These are phyloP conservation scores for Autographa gamma DNA, from an alignment of 2,888 invertebrate genomes.

Conservation along the genomic window DNA sequence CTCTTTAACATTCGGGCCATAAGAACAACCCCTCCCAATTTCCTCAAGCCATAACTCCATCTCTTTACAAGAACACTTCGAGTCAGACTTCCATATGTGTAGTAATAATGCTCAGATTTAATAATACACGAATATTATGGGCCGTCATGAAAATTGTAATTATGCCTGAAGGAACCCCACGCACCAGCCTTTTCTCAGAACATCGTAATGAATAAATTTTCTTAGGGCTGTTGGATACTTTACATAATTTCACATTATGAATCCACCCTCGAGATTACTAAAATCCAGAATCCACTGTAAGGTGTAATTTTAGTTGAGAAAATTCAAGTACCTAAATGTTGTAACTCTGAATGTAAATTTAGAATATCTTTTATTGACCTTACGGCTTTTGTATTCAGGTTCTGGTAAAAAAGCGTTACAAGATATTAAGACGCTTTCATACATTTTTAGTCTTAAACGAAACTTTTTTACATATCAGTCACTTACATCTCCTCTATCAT, in stretches of 20 bases:
- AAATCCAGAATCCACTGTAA: constrained; percentile 48
- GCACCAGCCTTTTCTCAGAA: constrained; percentile 52
- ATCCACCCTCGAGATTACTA: constrained; percentile 53
- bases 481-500: not conserved
- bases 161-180: constrained; percentile 47
- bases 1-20: not conserved
- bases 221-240: constrained; percentile 58
- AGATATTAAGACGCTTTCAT: not conserved
- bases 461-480: not conserved
- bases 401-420: not conserved
- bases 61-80: constrained; percentile 25
- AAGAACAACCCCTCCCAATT: constrained; percentile 19
- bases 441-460: not conserved
- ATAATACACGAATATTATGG: constrained; percentile 54
- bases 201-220: constrained; percentile 61
- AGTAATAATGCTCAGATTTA: constrained; percentile 57
- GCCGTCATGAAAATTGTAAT: constrained; percentile 60
- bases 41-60: constrained; percentile 10
- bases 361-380: constrained; percentile 12
- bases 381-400: not conserved
- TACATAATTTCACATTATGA: constrained; percentile 62
- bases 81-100: constrained; percentile 31
- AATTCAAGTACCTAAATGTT: constrained; percentile 37
- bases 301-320: constrained; percentile 50
- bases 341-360: constrained; percentile 27